Evolutionary conservation across 1,140 invertebrate species (phyloP).

Genomic region (Drosophila leontia): DNA sequence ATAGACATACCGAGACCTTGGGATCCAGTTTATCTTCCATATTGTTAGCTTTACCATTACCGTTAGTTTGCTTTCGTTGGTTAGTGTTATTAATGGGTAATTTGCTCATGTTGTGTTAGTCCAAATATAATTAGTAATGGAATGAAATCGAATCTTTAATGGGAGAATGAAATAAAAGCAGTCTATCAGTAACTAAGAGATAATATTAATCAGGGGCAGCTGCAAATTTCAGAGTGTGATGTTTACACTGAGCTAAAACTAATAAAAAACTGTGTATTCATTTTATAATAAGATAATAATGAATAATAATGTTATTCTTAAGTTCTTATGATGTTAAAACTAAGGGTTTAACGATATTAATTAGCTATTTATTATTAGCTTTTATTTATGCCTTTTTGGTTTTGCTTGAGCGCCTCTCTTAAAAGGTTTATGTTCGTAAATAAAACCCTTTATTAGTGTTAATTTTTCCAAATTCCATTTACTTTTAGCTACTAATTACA

Average conservation of each 20-base stretch:
- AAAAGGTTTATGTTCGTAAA: neutral
- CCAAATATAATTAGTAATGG: constrained; percentile 3
- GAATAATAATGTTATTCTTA: neutral
- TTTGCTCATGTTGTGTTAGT: constrained; percentile 54
- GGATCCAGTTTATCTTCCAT: constrained; percentile 76
- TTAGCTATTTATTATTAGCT: no score
- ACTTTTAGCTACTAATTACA: neutral
- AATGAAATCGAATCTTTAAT: neutral
- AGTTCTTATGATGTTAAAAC: neutral
- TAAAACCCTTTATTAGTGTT: neutral
- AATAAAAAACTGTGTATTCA: neutral
- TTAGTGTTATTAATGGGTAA: constrained; percentile 49
- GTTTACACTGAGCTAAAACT: constrained; percentile 10
- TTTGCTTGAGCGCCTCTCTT: neutral
- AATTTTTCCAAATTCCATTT: neutral
- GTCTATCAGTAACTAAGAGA: neutral
- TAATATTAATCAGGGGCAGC: constrained; percentile 37
- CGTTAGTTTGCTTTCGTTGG: constrained; percentile 44
- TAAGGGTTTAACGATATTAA: neutral
- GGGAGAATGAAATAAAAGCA: neutral
- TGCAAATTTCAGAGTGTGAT: neutral
- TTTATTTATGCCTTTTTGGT: neutral
- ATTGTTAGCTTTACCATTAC: constrained; percentile 50
- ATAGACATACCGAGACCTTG: constrained; percentile 73
- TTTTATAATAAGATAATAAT: neutral